phyloP scores from a whole-genome alignment of 2,113 vertebrate genomes.

The Dolichallabes microphthalmus region DNA sequence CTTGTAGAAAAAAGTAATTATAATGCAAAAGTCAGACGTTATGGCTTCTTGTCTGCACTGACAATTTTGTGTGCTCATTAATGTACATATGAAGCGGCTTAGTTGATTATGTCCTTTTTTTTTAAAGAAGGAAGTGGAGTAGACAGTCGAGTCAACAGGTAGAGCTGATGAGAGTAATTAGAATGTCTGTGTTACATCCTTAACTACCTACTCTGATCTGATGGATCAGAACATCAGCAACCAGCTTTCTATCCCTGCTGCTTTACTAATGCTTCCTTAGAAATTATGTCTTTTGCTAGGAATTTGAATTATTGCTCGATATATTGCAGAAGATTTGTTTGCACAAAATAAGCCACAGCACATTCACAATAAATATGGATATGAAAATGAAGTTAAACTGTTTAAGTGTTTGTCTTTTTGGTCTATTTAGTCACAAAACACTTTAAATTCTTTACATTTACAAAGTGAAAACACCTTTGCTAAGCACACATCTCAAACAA shows the following conservation, averaged over 20 bases:
- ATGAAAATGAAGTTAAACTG: not conserved
- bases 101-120: not conserved
- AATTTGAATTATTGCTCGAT: not conserved
- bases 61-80: not conserved
- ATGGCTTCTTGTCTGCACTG: not conserved
- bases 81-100: not conserved
- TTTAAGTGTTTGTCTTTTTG: not conserved
- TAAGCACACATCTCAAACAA: not conserved
- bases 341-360: not conserved
- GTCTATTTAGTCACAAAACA: not conserved
- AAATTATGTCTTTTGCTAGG: not conserved
- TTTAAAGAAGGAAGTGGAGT: conserved; percentile 34
- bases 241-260: not conserved
- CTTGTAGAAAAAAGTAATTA: conserved; percentile 51
- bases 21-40: not conserved
- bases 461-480: not conserved
- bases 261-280: not conserved
- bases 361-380: not conserved
- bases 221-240: conserved; percentile 7
- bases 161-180: conserved; percentile 53
- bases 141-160: conserved; percentile 35
- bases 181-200: conserved; percentile 54
- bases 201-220: conserved; percentile 31
- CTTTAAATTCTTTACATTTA: not conserved
- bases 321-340: not conserved